phyloP scores from a whole-genome alignment of 2,888 invertebrate genomes.

The Dasysyrphus tricinctus region DNA sequence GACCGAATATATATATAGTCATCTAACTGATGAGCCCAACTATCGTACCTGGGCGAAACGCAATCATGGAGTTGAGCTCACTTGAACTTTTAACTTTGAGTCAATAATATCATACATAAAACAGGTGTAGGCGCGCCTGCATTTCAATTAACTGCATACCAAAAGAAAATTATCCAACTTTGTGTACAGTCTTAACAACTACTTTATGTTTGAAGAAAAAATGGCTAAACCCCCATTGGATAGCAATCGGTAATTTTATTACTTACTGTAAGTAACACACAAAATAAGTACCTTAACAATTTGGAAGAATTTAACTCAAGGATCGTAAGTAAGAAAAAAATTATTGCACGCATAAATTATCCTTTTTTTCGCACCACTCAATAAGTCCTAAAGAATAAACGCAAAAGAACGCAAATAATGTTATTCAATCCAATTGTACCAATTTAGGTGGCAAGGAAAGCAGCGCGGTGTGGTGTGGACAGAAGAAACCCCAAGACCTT shows the following conservation, averaged over 20 bases:
- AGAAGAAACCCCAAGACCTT: slow-evolving; percentile 39
- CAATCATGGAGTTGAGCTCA: no score
- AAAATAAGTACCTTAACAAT: slow-evolving; percentile 20
- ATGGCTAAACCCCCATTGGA: neutral
- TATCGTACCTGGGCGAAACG: no score
- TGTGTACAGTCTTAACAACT: neutral
- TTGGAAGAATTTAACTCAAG: slow-evolving; percentile 43
- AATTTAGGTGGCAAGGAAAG: neutral
- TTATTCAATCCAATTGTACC: slow-evolving; percentile 75
- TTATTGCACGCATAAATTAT: slow-evolving; percentile 73
- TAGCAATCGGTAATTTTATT: slow-evolving; percentile 16
- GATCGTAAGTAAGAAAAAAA: slow-evolving; percentile 14
- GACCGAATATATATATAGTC: no score
- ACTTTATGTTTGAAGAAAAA: neutral
- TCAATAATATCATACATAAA: no score
- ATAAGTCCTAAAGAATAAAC: slow-evolving; percentile 50
- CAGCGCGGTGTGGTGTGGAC: neutral
- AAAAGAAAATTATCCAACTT: neutral
- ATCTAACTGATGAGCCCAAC: no score
- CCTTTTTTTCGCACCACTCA: slow-evolving; percentile 65
- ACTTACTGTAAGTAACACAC: slow-evolving; percentile 28
- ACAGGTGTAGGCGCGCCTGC: no score
- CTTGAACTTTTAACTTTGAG: no score
- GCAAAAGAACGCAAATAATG: slow-evolving; percentile 67
- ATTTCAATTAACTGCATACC: neutral